Evolutionary conservation across 2,797 vertebrate genomes (phyloP).

Genomic region (Chrysocyon brachyurus): DNA sequence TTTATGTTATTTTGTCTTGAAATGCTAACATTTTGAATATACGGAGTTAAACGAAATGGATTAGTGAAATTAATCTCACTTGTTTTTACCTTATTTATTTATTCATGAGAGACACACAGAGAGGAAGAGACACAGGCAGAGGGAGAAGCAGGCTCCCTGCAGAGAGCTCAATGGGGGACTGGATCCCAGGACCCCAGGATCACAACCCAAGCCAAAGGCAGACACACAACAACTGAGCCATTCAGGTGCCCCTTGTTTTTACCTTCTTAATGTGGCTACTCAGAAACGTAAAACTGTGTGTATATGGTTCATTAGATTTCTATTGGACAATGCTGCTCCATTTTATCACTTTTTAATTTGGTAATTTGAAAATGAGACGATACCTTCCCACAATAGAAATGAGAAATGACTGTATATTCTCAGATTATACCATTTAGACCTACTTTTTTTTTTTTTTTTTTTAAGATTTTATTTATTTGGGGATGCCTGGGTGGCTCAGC

Average conservation of each 20-base stretch:
- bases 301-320: not conserved
- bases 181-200: too few species aligned
- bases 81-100: not conserved
- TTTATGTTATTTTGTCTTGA: slow-evolving; percentile 12
- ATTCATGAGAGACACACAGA: too few species aligned
- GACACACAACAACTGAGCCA: too few species aligned
- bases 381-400: not conserved
- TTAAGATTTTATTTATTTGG: too few species aligned
- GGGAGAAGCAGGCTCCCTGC: too few species aligned
- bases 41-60: not conserved
- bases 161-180: too few species aligned
- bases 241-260: not conserved
- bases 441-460: not conserved
- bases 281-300: not conserved
- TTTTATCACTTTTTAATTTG: not conserved
- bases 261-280: not conserved
- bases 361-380: slow-evolving; percentile 4
- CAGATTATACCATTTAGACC: not conserved
- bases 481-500: too few species aligned
- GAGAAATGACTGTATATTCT: not conserved
- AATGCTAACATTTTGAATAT: not conserved
- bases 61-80: slow-evolving; percentile 28
- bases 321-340: not conserved
- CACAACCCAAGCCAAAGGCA: too few species aligned
- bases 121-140: too few species aligned